Evolutionary conservation across 1,140 invertebrate genomes (phyloP), one percentile per base, ranked within the genome.

Genomic region (Colletes latitarsis): DNA sequence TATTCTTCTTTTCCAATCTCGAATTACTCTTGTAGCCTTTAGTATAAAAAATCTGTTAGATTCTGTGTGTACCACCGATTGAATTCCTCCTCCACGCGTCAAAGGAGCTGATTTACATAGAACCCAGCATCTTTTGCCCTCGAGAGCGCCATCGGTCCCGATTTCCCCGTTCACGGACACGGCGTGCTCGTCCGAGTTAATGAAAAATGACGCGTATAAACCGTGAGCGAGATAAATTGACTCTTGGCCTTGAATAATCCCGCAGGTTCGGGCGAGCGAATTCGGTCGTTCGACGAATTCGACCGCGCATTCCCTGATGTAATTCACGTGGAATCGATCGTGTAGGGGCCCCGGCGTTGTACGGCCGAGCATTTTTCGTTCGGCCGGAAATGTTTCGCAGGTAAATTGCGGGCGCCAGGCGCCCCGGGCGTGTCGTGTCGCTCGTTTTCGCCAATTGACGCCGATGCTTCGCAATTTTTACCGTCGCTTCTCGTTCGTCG

Each of bases 311-410:
- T 85, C 83, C 82, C 77, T 57, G 78, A 81, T 85, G 82, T 84
- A 85, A 85, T 85, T 85, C 83, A 84, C 83, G 83, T 85, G 83
- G 83, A 85, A 85, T 85, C 83, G 83, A 85, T 85, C 77, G 68
- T 70, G 83, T 70, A 53, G 55, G 68, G 10, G 21, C 55, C 53
- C 41, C 15, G 14, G 58, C 57, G n/a, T 19, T 46, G 70, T 19
- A 63, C 53, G 67, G 62, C 41, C 52, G 55, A 55, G 55, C 52
- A 49, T 74, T 85, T 63, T 84, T 77, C 82, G 72, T 69, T 81
- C 77, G 63, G 49, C 62, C 83, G 82, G 82, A 85, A 85, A 85
- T 84, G 82, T 84, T 85, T 81, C 82, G 82, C 77, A 85, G 83
- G 82, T 85, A 84, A 85, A 85, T 85, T 75, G 82, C 72, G 83